phyloP scores from a whole-genome alignment of 2,888 invertebrate genomes.

The Lissocephala sabroskyi region DNA sequence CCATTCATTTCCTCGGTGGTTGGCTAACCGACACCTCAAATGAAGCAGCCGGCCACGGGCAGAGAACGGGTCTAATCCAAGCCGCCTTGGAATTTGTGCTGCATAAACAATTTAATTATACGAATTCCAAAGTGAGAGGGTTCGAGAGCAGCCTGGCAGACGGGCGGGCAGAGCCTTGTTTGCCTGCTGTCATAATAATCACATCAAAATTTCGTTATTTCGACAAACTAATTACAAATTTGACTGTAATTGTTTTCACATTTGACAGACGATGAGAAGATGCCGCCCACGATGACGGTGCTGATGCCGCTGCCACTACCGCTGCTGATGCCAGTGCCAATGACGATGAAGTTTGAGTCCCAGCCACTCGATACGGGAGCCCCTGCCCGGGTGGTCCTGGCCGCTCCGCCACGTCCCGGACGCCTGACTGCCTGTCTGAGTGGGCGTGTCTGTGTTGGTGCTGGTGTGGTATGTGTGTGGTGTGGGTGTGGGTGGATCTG shows the following conservation, averaged over 20 bases:
- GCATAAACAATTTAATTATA: slow-evolving; percentile 13
- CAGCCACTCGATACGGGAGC: background rate
- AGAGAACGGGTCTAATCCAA: too few species aligned
- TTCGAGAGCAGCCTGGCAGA: background rate
- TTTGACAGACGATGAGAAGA: slow-evolving; percentile 9
- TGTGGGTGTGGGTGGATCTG: background rate
- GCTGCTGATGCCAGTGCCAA: background rate
- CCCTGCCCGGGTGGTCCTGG: background rate
- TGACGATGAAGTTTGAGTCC: slow-evolving; percentile 5
- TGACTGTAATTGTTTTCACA: slow-evolving; percentile 18
- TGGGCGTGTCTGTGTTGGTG: background rate
- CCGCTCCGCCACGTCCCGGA: background rate
- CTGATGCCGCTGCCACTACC: background rate
- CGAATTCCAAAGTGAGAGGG: slow-evolving; percentile 1
- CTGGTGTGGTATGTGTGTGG: background rate
- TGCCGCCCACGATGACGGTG: too few species aligned
- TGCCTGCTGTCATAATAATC: slow-evolving; percentile 10
- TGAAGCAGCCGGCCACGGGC: too few species aligned
- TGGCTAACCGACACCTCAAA: too few species aligned
- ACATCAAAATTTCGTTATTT: slow-evolving; percentile 18
- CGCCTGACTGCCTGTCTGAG: background rate
- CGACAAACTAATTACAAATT: slow-evolving; percentile 22
- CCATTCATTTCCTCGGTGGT: too few species aligned
- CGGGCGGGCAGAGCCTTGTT: background rate
- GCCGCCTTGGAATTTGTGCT: background rate